These are phyloP conservation scores for Sesia apiformis DNA, from an alignment of 2,888 invertebrate species.

Conservation along the genomic window DNA sequence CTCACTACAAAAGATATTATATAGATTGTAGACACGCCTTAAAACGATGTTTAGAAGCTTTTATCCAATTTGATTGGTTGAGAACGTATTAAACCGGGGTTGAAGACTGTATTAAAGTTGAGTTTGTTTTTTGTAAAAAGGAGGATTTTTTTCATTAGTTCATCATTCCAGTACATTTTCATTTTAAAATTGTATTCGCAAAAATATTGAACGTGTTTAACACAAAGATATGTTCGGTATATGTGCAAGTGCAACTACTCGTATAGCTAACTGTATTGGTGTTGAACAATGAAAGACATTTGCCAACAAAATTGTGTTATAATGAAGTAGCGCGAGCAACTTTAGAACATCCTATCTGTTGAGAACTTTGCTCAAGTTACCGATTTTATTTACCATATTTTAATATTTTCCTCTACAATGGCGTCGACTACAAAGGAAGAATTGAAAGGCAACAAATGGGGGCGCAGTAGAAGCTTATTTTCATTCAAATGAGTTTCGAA, in stretches of 20 bases:
- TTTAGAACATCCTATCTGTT: constrained; percentile 14
- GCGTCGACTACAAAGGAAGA: constrained; percentile 43
- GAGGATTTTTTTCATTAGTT: too few relatives aligned
- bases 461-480: constrained; percentile 45
- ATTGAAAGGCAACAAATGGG: constrained; percentile 61
- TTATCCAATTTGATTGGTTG: too few relatives aligned
- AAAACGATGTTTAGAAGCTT: too few relatives aligned
- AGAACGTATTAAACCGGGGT: too few relatives aligned
- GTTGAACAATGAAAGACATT: constrained; percentile 8
- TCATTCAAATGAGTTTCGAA: constrained; percentile 60
- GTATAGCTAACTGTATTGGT: constrained; percentile 1
- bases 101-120: too few relatives aligned
- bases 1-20: too few relatives aligned
- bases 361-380: constrained; percentile 36
- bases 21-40: too few relatives aligned
- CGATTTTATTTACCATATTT: constrained; percentile 57
- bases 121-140: too few relatives aligned
- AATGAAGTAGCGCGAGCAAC: constrained; percentile 6
- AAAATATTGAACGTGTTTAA: too few relatives aligned
- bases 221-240: neutral
- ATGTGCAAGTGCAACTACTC: neutral
- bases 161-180: too few relatives aligned
- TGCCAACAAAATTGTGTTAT: constrained; percentile 8
- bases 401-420: constrained; percentile 52
- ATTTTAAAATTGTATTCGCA: too few relatives aligned